These are phyloP conservation scores for Sebastes diploproa DNA, from an alignment of 2,797 vertebrate species.

Conservation along the genomic window DNA sequence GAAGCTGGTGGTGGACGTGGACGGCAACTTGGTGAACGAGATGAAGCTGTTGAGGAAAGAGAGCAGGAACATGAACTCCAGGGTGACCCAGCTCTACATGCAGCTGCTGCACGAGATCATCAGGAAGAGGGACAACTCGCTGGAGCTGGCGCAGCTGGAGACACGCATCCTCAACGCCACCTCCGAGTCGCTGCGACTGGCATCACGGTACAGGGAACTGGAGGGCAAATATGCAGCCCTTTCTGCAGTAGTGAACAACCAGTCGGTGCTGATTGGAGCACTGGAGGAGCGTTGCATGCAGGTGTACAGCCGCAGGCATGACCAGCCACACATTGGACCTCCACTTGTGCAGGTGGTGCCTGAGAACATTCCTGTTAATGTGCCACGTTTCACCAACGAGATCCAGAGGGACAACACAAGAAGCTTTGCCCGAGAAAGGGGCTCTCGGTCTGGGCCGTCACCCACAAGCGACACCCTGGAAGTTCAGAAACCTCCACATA, in stretches of 20 bases:
- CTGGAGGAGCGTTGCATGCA: conserved; percentile 92
- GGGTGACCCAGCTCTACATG: conserved; percentile 98
- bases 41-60: conserved; percentile 97
- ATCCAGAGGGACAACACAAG: conserved; percentile 88
- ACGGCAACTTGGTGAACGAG: conserved; percentile 96
- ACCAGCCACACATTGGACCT: conserved; percentile 81
- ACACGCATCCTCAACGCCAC: conserved; percentile 94
- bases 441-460: conserved; percentile 82
- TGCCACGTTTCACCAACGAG: conserved; percentile 91
- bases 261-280: conserved; percentile 89
- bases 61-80: conserved; percentile 98
- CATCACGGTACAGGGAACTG: conserved; percentile 90
- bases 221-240: conserved; percentile 89
- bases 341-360: conserved; percentile 95
- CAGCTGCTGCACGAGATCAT: conserved; percentile 98
- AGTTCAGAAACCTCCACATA: conserved; percentile 76
- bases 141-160: conserved; percentile 95
- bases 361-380: conserved; percentile 90
- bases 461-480: conserved; percentile 89
- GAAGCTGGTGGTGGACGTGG: conserved; percentile 94
- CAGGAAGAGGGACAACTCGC: conserved; percentile 94
- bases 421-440: conserved; percentile 68
- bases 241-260: conserved; percentile 93
- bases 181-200: conserved; percentile 89
- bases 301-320: conserved; percentile 82